phyloP scores from a whole-genome alignment of 2,888 invertebrate genomes.

The Lordiphosa fenestrarum region DNA sequence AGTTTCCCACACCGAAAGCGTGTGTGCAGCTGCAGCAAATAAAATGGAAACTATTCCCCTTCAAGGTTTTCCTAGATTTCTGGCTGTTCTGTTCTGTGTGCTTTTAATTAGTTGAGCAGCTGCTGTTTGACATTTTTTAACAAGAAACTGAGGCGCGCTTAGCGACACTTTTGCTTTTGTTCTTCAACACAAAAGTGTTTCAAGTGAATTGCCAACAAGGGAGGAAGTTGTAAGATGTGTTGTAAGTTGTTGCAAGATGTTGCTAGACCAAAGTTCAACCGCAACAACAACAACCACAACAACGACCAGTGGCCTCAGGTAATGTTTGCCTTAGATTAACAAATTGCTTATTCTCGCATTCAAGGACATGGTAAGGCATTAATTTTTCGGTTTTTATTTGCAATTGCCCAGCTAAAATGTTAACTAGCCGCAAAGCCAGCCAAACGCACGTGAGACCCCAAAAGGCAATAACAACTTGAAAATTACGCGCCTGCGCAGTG shows the following conservation, averaged over 20 bases:
- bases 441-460: conserved; percentile 34
- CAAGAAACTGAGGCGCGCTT: conserved; percentile 45
- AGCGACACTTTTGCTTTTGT: conserved; percentile 67
- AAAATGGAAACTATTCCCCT: too few relatives aligned
- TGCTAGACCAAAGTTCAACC: too few relatives aligned
- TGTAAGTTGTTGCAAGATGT: conserved; percentile 18
- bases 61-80: too few relatives aligned
- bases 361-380: conserved; percentile 50
- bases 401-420: conserved; percentile 39
- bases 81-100: too few relatives aligned
- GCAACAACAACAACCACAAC: not conserved
- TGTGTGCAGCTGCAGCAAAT: conserved; percentile 39
- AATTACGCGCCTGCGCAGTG: conserved; percentile 33
- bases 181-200: conserved; percentile 30
- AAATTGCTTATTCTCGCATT: conserved; percentile 12
- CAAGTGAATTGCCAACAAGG: not conserved
- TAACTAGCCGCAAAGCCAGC: conserved; percentile 31
- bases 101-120: conserved; percentile 11
- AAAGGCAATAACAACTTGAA: conserved; percentile 28
- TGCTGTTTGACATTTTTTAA: conserved; percentile 49
- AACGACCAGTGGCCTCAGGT: conserved; percentile 4
- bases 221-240: not conserved
- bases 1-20: conserved; percentile 8
- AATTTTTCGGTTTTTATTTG: conserved; percentile 51
- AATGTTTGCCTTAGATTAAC: not conserved